Evolutionary conservation across 2,113 vertebrate genomes (phyloP).

Genomic region (Pluvialis apricaria): DNA sequence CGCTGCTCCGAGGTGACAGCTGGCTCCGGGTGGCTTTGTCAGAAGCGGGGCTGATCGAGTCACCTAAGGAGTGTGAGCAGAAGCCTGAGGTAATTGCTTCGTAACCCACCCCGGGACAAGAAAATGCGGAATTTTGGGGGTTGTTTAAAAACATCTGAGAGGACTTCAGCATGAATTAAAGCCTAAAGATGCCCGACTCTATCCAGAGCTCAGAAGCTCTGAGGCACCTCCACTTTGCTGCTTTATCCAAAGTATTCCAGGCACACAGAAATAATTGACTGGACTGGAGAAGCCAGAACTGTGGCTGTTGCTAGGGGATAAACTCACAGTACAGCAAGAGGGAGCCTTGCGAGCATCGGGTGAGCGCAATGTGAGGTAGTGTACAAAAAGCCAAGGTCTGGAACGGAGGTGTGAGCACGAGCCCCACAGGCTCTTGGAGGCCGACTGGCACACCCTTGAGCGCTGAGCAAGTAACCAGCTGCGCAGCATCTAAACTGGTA

Average conservation of each 20-base stretch:
- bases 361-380: accelerated
- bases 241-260: background rate
- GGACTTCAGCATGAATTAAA: background rate
- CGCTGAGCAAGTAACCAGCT: background rate
- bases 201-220: background rate
- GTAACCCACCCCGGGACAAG: background rate
- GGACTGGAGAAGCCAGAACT: background rate
- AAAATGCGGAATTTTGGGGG: background rate
- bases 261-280: background rate
- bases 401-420: accelerated
- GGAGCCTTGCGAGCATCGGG: background rate
- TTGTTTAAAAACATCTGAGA: background rate
- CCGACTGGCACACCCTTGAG: accelerated
- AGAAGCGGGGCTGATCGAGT: background rate
- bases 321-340: background rate
- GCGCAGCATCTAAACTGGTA: background rate
- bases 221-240: background rate
- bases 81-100: background rate
- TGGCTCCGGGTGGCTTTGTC: background rate
- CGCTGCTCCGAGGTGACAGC: background rate
- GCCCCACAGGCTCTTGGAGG: accelerated
- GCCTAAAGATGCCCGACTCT: too few species aligned
- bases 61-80: background rate
- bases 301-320: constrained; percentile 4
- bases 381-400: background rate